Base-by-base conservation (phyloP, 2,888 invertebrate species). In the Anthophora plumipes region DNA sequence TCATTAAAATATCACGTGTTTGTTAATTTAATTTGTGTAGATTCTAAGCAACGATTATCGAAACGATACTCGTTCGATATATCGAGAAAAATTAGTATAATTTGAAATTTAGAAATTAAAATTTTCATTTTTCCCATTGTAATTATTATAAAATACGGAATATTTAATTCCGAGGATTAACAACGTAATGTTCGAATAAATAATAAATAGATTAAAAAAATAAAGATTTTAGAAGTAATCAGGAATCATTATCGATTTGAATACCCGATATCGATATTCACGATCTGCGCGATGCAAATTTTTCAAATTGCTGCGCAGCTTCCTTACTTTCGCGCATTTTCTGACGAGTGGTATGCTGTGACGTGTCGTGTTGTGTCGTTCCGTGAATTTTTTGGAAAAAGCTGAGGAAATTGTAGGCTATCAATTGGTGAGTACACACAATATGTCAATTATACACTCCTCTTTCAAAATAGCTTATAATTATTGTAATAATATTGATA, bases 221-320 rank as follows among this genome's bases (percentile, higher is more conserved):
- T 11, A n/a, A n/a, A n/a, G n/a, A n/a, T 46, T 60, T 22, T 61
- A n/a, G 0, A 9, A 31, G 17, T 39, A 37, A 0, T 11, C 12
- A 52, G 8, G 20, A 37, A 22, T 60, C 37, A 8, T 17, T 5
- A 48, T 67, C 67, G 68, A 63, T 55, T 41, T 3, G 52, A 31
- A 9, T 20, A 14, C 4, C 4, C 4, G 31, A 31, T 4, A 20
- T 75, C 75, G 54, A 75, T 54, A 64, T 43, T 75, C 5, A 5
- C 17, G 17, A 67, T 41, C 8, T 76, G 66, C 60, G 77, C 22
- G 41, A 17, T 20, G 66, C 2, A 20, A 22, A 7, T 1, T n/a
- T 67, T 67, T 66, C 4, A 52, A 66, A 60, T 22, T 54, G 11
- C 0, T 67, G 67, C 77, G 67, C 76, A 67, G 46, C 39, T 1